Evolutionary conservation across 2,113 vertebrate genomes (phyloP).

Genomic region (Pluvialis apricaria): DNA sequence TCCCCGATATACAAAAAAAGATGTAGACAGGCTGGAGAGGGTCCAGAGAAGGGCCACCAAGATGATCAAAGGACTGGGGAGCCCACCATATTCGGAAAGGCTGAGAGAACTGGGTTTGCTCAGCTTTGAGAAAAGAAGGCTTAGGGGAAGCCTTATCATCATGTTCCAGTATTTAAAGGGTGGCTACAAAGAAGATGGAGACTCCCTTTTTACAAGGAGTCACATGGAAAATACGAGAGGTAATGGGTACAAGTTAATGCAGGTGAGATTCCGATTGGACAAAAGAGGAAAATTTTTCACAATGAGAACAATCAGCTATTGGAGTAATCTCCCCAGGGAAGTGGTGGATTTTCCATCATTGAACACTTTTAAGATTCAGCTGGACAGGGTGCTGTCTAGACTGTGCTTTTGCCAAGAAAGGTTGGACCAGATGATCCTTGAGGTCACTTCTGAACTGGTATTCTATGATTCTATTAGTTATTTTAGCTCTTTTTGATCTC

Average conservation of each 20-base stretch:
- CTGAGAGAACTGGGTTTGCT: neutral
- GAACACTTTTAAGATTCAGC: neutral
- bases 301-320: neutral
- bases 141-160: neutral
- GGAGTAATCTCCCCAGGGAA: neutral
- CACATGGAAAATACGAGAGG: neutral
- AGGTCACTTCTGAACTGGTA: neutral
- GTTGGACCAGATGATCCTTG: neutral
- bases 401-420: neutral
- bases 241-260: neutral
- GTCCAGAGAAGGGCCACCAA: neutral
- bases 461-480: neutral
- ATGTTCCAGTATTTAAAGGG: neutral
- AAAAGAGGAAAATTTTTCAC: neutral
- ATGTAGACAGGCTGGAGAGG: neutral
- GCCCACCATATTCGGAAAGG: neutral
- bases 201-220: neutral
- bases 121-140: neutral
- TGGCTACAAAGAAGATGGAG: neutral
- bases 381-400: neutral
- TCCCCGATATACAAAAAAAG: neutral
- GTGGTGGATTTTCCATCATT: neutral
- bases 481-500: neutral
- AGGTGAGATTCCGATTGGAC: neutral
- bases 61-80: neutral